Conservation (phyloP, 2,888 invertebrate species). For the Papilio elwesi region DNA sequence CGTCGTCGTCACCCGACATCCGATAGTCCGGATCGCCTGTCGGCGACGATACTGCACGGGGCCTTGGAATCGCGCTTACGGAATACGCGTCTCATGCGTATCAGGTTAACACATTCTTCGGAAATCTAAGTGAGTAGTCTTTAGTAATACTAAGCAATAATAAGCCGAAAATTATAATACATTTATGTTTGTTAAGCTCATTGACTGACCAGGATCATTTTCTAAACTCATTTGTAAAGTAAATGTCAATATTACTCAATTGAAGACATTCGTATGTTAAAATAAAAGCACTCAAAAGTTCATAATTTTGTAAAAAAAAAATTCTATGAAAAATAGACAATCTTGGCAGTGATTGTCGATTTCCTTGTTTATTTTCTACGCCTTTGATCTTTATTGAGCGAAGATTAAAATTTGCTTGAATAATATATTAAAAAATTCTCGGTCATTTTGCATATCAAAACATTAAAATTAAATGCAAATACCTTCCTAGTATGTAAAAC, state of each 20-base stretch:
- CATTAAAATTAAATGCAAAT: constrained; percentile 39
- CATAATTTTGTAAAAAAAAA: too few species aligned
- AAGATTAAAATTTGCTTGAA: neutral
- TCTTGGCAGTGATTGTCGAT: too few species aligned
- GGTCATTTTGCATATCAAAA: neutral
- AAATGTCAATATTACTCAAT: too few species aligned
- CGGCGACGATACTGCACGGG: constrained; percentile 74
- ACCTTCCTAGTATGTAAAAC: constrained; percentile 52
- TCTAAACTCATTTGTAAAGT: too few species aligned
- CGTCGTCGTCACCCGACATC: constrained; percentile 54
- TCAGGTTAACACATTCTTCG: constrained; percentile 66
- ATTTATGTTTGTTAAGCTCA: neutral
- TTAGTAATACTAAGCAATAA: neutral
- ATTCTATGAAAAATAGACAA: too few species aligned
- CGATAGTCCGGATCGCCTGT: constrained; percentile 70
- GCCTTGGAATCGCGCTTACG: constrained; percentile 73
- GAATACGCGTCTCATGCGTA: constrained; percentile 77
- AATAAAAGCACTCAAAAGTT: too few species aligned
- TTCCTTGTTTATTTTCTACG: too few species aligned
- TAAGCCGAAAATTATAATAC: neutral
- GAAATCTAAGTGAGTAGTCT: constrained; percentile 56
- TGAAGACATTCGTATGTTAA: too few species aligned
- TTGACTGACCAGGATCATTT: too few species aligned
- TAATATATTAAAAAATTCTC: neutral
- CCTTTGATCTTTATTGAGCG: neutral